Percentiles rank a stretch among this genome's conserved stretches.
Conservation (phyloP, 2,797 vertebrate species). For the Tachyglossus aculeatus region DNA sequence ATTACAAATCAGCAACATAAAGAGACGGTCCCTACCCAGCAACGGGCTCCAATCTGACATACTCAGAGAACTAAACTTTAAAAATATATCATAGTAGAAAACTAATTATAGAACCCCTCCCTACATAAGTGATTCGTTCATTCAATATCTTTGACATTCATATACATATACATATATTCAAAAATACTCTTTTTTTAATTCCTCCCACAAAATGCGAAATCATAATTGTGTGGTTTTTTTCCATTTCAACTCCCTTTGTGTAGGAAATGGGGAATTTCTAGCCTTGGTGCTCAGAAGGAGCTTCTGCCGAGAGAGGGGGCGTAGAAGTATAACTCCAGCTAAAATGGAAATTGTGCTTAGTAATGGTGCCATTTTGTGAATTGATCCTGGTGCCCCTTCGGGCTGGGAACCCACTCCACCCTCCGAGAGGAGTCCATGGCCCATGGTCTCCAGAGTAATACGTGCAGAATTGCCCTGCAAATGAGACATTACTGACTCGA, state of each 20-base stretch:
- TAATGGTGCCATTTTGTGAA: slow-evolving; percentile 24
- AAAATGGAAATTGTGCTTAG: background rate
- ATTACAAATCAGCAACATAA: too few relatives aligned
- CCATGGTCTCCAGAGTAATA: slow-evolving; percentile 22
- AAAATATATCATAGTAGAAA: background rate
- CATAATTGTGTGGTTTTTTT: too few relatives aligned
- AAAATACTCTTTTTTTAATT: background rate
- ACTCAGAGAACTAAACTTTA: background rate
- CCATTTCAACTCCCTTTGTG: background rate
- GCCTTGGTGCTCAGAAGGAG: background rate
- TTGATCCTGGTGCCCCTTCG: slow-evolving; percentile 33
- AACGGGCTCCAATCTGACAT: background rate
- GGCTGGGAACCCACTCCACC: background rate
- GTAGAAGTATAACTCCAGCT: background rate
- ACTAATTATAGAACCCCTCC: background rate
- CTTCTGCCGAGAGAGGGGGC: background rate
- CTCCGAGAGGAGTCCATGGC: background rate
- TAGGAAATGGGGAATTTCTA: background rate
- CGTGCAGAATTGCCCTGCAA: slow-evolving; percentile 38
- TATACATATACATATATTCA: too few relatives aligned
- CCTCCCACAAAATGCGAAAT: background rate
- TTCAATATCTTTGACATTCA: too few relatives aligned
- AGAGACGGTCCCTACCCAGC: too few relatives aligned
- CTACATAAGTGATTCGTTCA: background rate
- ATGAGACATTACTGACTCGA: slow-evolving; percentile 37